A percentile compares a stretch with the other conserved stretches of the same genome.
These are phyloP conservation scores for Tanypteryx hageni DNA, from an alignment of 2,888 invertebrate species.

Conservation along the genomic window DNA sequence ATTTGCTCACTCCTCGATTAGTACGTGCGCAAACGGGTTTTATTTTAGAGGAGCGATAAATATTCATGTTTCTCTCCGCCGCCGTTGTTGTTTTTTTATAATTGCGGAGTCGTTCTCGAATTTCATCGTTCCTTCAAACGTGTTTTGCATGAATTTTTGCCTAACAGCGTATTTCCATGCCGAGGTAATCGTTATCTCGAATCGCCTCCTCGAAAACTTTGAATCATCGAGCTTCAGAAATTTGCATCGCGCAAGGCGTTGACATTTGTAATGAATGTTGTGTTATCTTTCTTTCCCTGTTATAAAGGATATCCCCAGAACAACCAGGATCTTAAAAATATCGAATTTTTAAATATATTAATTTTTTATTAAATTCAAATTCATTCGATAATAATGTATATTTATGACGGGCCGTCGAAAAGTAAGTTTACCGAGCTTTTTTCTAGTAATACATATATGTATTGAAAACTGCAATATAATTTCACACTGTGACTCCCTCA, in stretches of 20 bases:
- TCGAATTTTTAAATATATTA: too few species aligned
- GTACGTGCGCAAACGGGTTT: neutral
- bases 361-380: too few species aligned
- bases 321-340: too few species aligned
- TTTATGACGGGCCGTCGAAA: too few species aligned
- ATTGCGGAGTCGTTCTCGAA: neutral
- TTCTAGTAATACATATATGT: too few species aligned
- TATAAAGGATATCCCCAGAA: too few species aligned
- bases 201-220: neutral
- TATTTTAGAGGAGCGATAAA: neutral
- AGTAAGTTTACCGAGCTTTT: too few species aligned
- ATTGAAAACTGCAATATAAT: too few species aligned
- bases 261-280: neutral
- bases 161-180: neutral
- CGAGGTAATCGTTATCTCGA: neutral
- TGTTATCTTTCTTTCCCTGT: neutral
- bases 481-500: too few species aligned
- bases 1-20: constrained; percentile 8
- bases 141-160: neutral
- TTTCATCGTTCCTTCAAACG: neutral
- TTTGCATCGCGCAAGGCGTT: neutral
- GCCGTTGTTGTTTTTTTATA: neutral
- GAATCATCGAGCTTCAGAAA: neutral
- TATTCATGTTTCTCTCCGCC: neutral
- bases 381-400: too few species aligned